Evolutionary conservation across 2,888 invertebrate genomes (phyloP).

Genomic region (Antheraea yamamai): DNA sequence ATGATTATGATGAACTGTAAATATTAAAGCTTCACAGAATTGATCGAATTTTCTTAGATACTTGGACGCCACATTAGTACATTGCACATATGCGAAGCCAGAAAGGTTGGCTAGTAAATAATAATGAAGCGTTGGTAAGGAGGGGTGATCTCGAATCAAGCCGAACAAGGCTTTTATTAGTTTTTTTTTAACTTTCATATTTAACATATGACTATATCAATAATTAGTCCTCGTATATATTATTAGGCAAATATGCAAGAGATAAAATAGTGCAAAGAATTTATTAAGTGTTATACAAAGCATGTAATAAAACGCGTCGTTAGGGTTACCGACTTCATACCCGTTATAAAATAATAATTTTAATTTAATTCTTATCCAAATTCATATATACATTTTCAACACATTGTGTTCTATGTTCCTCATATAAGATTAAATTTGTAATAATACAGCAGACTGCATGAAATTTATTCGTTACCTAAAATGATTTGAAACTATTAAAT

Average conservation of each 20-base stretch:
- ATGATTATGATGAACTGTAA: too few species aligned
- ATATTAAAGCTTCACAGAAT: too few species aligned
- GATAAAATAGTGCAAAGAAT: too few species aligned
- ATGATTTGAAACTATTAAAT: too few species aligned
- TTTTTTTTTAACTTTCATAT: neutral
- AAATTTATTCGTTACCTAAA: too few species aligned
- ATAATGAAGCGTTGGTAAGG: neutral
- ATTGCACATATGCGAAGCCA: too few species aligned
- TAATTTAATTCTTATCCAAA: neutral
- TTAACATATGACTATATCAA: neutral
- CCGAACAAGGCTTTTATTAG: neutral
- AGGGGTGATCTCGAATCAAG: neutral
- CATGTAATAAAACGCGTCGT: too few species aligned
- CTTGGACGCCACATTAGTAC: too few species aligned
- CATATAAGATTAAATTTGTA: neutral
- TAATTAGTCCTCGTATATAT: neutral
- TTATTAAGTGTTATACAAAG: too few species aligned
- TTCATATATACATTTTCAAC: neutral
- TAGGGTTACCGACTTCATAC: neutral
- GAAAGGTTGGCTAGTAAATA: neutral
- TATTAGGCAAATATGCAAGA: neutral
- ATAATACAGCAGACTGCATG: neutral
- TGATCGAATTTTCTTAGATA: too few species aligned
- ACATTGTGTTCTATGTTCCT: neutral
- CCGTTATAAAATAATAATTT: neutral